A percentile compares a stretch with the other conserved stretches of the same genome.
These are phyloP conservation scores for Cynocephalus volans DNA, from an alignment of 2,113 vertebrate genomes.

Conservation along the genomic window DNA sequence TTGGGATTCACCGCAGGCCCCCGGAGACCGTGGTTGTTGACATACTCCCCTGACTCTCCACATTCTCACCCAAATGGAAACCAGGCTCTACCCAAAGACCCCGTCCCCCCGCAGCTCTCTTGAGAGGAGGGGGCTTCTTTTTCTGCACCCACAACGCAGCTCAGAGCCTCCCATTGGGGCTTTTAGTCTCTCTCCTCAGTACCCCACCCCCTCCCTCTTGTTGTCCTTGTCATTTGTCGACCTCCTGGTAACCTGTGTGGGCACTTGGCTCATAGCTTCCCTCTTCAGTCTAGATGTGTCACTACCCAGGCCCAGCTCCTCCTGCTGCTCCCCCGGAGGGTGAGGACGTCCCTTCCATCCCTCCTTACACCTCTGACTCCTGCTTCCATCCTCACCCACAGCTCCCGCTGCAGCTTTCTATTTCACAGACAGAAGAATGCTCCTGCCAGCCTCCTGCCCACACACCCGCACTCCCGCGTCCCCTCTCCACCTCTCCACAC, in stretches of 20 bases:
- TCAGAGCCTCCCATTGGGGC: background rate
- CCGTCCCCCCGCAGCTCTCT: no score
- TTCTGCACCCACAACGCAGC: background rate
- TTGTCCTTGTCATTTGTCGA: background rate
- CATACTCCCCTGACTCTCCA: background rate
- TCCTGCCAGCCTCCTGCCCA: background rate
- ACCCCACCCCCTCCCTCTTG: no score
- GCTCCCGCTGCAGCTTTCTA: background rate
- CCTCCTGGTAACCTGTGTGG: background rate
- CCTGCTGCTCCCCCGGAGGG: background rate
- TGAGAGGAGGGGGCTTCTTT: background rate
- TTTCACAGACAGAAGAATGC: background rate
- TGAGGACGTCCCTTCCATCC: background rate
- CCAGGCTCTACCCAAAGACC: background rate
- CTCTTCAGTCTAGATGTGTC: background rate
- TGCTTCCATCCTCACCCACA: background rate
- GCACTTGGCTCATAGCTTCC: background rate
- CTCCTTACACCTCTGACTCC: background rate
- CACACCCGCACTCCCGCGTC: accelerated
- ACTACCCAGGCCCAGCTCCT: background rate
- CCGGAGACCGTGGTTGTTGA: background rate
- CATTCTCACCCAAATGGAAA: background rate
- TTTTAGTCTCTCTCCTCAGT: background rate
- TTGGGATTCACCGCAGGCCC: background rate
- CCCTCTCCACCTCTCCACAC: background rate